Evolutionary conservation across 1,140 invertebrate genomes (phyloP).

Genomic region (Hypothenemus hampei): DNA sequence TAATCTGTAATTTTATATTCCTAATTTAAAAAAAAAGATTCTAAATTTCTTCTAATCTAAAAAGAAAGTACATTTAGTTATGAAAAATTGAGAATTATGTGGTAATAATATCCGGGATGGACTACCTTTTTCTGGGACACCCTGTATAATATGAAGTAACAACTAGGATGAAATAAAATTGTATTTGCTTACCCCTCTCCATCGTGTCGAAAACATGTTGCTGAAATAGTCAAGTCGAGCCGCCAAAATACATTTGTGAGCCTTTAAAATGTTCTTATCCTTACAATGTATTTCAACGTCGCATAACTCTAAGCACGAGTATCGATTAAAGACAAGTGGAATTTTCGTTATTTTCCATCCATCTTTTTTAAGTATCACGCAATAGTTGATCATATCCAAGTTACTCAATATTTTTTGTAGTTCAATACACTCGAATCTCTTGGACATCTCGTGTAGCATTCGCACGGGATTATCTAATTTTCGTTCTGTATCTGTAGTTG

Average conservation of each 20-base stretch:
- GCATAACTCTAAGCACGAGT: conserved; percentile 50
- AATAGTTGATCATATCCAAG: conserved; percentile 37
- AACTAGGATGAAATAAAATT: too few species aligned
- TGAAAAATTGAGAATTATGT: too few species aligned
- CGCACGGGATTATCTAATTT: conserved; percentile 50
- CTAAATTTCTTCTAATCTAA: too few species aligned
- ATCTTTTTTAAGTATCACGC: conserved; percentile 24
- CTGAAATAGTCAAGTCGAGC: conserved; percentile 71
- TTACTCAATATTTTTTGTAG: conserved; percentile 51
- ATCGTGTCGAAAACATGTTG: conserved; percentile 66
- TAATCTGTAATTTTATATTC: too few species aligned
- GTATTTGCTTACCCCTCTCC: conserved; percentile 57
- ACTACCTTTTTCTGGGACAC: too few species aligned
- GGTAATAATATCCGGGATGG: too few species aligned
- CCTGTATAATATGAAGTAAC: too few species aligned
- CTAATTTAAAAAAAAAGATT: too few species aligned
- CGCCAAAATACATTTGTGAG: conserved; percentile 69
- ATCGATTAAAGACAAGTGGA: conserved; percentile 37
- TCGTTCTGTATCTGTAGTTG: conserved; percentile 32
- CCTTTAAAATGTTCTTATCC: conserved; percentile 55
- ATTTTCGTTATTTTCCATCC: background rate
- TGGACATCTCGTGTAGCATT: conserved; percentile 55
- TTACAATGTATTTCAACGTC: conserved; percentile 58
- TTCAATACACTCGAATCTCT: conserved; percentile 47
- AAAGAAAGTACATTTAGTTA: too few species aligned